phyloP scores from a whole-genome alignment of 1,140 invertebrate species.

The Lerema accius region DNA sequence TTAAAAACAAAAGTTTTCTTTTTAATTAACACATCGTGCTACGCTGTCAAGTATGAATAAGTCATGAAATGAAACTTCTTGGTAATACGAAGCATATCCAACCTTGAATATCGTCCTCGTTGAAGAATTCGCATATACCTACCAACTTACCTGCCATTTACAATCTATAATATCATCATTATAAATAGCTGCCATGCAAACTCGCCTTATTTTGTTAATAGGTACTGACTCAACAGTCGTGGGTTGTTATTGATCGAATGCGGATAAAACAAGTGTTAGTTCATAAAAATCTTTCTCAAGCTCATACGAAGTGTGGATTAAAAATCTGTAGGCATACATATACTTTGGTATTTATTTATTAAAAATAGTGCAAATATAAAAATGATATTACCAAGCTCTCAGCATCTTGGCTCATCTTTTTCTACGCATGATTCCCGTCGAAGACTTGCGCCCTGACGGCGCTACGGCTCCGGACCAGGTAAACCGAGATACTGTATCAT shows the following conservation, averaged over 20 bases:
- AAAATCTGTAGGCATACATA: not conserved
- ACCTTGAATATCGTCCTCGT: slow-evolving; percentile 50
- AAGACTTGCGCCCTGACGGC: slow-evolving; percentile 65
- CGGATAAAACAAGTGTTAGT: slow-evolving; percentile 5
- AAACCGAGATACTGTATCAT: slow-evolving; percentile 67
- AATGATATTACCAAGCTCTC: slow-evolving; percentile 82
- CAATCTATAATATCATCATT: slow-evolving; percentile 64
- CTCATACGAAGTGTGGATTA: not conserved
- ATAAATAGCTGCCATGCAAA: slow-evolving; percentile 65
- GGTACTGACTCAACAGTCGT: slow-evolving; percentile 40
- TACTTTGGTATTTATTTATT: slow-evolving; percentile 2
- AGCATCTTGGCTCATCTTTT: slow-evolving; percentile 81
- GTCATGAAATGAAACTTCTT: not conserved
- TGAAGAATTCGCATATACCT: slow-evolving; percentile 39
- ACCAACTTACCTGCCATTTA: slow-evolving; percentile 42
- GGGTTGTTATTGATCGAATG: slow-evolving; percentile 23
- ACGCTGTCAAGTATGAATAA: not conserved
- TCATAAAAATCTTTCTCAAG: slow-evolving; percentile 4
- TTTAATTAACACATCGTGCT: not conserved
- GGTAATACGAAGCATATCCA: slow-evolving; percentile 30
- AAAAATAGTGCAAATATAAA: slow-evolving; percentile 45
- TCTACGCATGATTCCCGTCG: slow-evolving; percentile 76
- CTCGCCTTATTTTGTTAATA: slow-evolving; percentile 49
- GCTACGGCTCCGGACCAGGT: slow-evolving; percentile 64
- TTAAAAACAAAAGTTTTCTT: slow-evolving; percentile 1